phyloP scores from a whole-genome alignment of 2,888 invertebrate species.

The Philereme transversata region DNA sequence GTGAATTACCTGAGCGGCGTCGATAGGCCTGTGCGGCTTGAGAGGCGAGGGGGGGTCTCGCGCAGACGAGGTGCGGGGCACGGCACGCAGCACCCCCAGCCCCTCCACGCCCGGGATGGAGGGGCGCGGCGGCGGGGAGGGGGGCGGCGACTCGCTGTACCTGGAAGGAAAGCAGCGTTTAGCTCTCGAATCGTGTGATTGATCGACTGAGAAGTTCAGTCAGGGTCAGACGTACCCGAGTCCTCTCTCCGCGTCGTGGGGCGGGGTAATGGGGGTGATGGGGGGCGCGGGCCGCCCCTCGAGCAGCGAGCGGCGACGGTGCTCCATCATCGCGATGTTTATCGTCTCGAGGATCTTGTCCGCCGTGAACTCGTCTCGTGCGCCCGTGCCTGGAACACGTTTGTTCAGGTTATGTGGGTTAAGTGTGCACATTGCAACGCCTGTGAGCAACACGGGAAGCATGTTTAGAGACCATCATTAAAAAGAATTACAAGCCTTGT shows the following conservation, averaged over 20 bases:
- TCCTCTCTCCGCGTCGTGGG: not conserved
- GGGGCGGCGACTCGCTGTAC: conserved; percentile 21
- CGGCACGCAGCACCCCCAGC: conserved; percentile 48
- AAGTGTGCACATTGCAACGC: no score
- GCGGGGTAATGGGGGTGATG: no score
- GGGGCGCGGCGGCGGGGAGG: conserved; percentile 1
- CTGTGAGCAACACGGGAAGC: no score
- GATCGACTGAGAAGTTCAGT: no score
- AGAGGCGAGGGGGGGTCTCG: conserved; percentile 45
- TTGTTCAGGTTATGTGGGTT: no score
- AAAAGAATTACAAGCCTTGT: no score
- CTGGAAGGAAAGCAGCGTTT: conserved; percentile 15
- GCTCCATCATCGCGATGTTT: conserved; percentile 62
- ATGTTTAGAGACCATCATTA: no score
- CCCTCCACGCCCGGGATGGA: conserved; percentile 22
- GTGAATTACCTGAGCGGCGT: conserved; percentile 43
- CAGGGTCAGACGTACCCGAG: not conserved
- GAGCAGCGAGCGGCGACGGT: conserved; percentile 45
- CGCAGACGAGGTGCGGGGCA: conserved; percentile 39
- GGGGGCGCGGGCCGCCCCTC: conserved; percentile 8
- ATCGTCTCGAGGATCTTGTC: conserved; percentile 59
- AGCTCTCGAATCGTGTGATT: no score
- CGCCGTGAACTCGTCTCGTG: conserved; percentile 37
- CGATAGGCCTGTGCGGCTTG: conserved; percentile 43
- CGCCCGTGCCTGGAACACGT: conserved; percentile 20